Base-by-base conservation (phyloP, 2,888 invertebrate species). In the Limnephilus marmoratus region DNA sequence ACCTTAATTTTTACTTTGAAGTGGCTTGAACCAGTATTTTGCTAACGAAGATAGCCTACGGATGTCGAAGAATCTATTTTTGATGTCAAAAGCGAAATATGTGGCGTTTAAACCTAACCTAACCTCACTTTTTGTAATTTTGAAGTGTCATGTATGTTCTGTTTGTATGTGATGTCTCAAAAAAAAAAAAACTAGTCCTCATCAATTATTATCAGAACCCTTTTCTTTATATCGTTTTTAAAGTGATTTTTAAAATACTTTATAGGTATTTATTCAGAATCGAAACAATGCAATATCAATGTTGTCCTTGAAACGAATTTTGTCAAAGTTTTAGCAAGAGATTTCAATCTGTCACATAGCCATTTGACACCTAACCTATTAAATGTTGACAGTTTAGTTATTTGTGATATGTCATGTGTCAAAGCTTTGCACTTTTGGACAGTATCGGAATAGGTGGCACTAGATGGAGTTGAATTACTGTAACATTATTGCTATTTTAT, bases 1-100 rank as follows among this genome's bases (percentile, higher is more conserved):
- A 83, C 83, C 83, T 83, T 24, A 83, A 1, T 83, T 83, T 83
- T 83, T n/a, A 68, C n/a, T 68, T 68, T n/a, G 68, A 68, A 68
- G 24, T 68, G 68, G 24, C 24, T 68, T 68, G 68, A 68, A 68
- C 68, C 24, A n/a, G 68, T 68, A 68, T 68, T 68, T 9, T 68
- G 68, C 68, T n/a, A 68, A 68, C 2, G 68, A n/a, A 68, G 68
- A 68, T 68, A n/a, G 24, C 9, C 68, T 24, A n/a, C 24, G 68
- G 68, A 68, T 68, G 68, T 68, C 9, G 7, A 68, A 68, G 68
- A 68, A 68, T 68, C 68, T 68, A 68, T 24, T 68, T 68, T 24
- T 68, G 68, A n/a, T 9, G 24, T 68, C 68, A 68, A 24, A 24
- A 68, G 7, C 9, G 68, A 68, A n/a, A n/a, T 68, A 24, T 68